A percentile compares a stretch with the other conserved stretches of the same genome.
Evolutionary conservation across 2,797 vertebrate genomes (phyloP).

Genomic region (Schizopygopsis malacanthus): DNA sequence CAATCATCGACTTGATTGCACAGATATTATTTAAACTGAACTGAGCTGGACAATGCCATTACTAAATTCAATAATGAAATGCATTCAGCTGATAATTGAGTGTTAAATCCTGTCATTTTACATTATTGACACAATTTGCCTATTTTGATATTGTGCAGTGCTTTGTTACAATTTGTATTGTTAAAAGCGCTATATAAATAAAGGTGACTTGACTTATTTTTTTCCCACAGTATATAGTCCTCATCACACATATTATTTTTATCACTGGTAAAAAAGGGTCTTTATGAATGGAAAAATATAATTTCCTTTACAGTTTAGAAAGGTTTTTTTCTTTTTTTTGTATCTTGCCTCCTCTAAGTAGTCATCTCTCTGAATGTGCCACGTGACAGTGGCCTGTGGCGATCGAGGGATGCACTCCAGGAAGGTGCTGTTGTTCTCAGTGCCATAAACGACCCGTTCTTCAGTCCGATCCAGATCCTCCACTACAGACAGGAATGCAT

Average conservation of each 20-base stretch:
- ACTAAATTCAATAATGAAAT: too few relatives aligned
- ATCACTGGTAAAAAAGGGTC: not conserved
- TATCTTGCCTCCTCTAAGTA: slow-evolving; percentile 85
- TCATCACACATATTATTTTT: not conserved
- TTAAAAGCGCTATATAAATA: too few relatives aligned
- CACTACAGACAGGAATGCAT: slow-evolving; percentile 61
- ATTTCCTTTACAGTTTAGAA: not conserved
- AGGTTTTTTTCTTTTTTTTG: not conserved
- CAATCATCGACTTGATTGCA: too few relatives aligned
- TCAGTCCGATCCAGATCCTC: slow-evolving; percentile 78
- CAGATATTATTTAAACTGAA: too few relatives aligned
- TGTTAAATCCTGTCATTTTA: too few relatives aligned
- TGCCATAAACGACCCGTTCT: slow-evolving; percentile 84
- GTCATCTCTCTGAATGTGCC: slow-evolving; percentile 86
- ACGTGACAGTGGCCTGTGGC: slow-evolving; percentile 86
- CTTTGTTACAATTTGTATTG: too few relatives aligned
- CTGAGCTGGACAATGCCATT: too few relatives aligned
- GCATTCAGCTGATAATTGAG: too few relatives aligned
- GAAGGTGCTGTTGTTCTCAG: slow-evolving; percentile 94
- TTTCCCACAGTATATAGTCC: not conserved
- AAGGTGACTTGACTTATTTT: too few relatives aligned
- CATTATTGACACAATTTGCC: too few relatives aligned
- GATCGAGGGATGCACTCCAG: slow-evolving; percentile 89
- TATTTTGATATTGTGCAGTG: too few relatives aligned
- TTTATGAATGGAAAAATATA: not conserved